Conservation (phyloP, 2,113 vertebrate species). For the Chaetura pelagica region DNA sequence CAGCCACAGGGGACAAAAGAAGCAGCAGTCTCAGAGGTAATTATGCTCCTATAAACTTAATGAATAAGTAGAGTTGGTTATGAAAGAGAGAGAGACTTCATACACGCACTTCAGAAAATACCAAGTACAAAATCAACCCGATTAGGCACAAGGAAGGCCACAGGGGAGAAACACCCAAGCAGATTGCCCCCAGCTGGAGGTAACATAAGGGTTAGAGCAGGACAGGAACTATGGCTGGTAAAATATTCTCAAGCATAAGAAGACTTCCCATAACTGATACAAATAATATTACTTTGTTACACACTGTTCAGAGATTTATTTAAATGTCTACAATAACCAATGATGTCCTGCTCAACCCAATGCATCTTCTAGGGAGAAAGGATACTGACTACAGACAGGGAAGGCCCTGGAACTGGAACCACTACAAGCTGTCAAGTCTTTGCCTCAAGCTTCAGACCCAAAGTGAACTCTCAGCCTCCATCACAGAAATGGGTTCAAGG, state of each 20-base stretch:
- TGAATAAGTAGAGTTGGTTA: not conserved
- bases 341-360: not conserved
- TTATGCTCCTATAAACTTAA: not conserved
- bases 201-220: fast-evolving
- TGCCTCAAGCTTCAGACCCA: not conserved
- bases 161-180: fast-evolving
- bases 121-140: not conserved
- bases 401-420: not conserved
- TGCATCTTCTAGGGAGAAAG: not conserved
- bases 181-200: not conserved
- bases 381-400: not conserved
- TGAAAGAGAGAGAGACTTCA: not conserved
- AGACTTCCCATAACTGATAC: not conserved
- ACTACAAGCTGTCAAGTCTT: not conserved
- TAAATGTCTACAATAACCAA: not conserved
- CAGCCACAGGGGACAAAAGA: conserved; percentile 1
- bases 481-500: not conserved
- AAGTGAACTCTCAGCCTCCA: not conserved
- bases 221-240: not conserved
- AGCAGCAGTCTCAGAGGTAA: not conserved
- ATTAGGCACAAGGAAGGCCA: not conserved
- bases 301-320: not conserved
- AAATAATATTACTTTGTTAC: not conserved
- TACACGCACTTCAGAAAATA: not conserved
- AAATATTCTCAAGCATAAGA: not conserved